Conservation (phyloP, 2,888 invertebrate genomes). For the Oxyscelio sp. region DNA sequence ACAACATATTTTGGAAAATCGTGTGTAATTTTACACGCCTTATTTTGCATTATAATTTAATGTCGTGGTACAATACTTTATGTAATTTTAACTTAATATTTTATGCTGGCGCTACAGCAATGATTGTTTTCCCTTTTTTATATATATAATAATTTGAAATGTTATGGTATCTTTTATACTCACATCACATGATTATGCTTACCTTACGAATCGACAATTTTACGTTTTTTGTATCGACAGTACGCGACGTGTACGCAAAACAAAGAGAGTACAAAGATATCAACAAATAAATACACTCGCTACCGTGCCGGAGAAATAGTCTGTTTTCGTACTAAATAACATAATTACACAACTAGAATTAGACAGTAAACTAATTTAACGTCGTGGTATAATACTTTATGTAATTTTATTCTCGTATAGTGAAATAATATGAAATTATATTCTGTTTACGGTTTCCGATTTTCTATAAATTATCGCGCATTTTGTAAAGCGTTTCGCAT, state of each 20-base stretch:
- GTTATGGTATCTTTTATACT: slow-evolving; percentile 26
- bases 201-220: slow-evolving; percentile 9
- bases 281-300: neutral
- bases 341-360: neutral
- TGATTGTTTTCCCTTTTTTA: slow-evolving; percentile 22
- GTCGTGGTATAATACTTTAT: neutral
- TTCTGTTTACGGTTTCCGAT: neutral
- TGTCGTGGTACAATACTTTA: too few species aligned
- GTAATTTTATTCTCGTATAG: neutral
- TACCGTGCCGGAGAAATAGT: neutral
- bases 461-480: neutral
- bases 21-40: too few species aligned
- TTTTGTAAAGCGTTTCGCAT: neutral
- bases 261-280: neutral
- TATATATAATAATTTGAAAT: slow-evolving; percentile 15
- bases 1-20: too few species aligned
- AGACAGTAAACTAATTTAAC: neutral
- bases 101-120: slow-evolving; percentile 38
- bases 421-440: neutral
- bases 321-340: too few species aligned
- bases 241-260: neutral
- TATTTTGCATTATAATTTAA: too few species aligned
- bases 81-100: slow-evolving; percentile 48
- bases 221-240: neutral
- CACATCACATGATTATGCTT: slow-evolving; percentile 20